Percentiles rank a stretch among this genome's conserved stretches.
Conservation (phyloP, 2,888 invertebrate species). For the Brachypalpus laphriformis region DNA sequence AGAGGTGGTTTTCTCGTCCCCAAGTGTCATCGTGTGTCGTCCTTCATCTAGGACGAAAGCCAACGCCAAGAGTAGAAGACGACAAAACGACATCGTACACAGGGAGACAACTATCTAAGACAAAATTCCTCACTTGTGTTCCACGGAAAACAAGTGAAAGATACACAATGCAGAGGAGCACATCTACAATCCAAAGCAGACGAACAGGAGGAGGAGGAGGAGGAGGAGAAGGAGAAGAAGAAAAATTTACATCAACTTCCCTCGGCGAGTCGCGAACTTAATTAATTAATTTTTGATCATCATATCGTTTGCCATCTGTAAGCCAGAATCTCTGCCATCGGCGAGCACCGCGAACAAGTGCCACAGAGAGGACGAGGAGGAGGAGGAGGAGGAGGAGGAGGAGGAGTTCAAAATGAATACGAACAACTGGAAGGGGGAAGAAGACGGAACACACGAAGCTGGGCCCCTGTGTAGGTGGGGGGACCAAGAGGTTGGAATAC, state of each 20-base stretch:
- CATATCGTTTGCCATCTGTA: slow-evolving; percentile 66
- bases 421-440: background rate
- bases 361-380: slow-evolving; percentile 20
- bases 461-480: slow-evolving; percentile 43
- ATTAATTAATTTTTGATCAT: slow-evolving; percentile 73
- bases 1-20: no score
- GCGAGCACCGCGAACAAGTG: slow-evolving; percentile 23
- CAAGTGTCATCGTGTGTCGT: no score
- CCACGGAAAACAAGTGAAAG: slow-evolving; percentile 28
- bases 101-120: no score
- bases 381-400: no score
- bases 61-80: no score
- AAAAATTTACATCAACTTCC: slow-evolving; percentile 61
- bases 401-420: slow-evolving; percentile 20
- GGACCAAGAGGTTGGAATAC: slow-evolving; percentile 39
- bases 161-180: slow-evolving; percentile 5
- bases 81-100: no score
- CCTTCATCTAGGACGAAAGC: no score
- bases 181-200: background rate
- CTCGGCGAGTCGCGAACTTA: slow-evolving; percentile 69
- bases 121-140: slow-evolving; percentile 55
- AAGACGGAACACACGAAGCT: slow-evolving; percentile 37
- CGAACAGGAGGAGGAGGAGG: background rate
- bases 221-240: background rate
- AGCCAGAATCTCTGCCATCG: slow-evolving; percentile 54